Conservation (phyloP, 2,797 vertebrate genomes). For the Danionella dracula region DNA sequence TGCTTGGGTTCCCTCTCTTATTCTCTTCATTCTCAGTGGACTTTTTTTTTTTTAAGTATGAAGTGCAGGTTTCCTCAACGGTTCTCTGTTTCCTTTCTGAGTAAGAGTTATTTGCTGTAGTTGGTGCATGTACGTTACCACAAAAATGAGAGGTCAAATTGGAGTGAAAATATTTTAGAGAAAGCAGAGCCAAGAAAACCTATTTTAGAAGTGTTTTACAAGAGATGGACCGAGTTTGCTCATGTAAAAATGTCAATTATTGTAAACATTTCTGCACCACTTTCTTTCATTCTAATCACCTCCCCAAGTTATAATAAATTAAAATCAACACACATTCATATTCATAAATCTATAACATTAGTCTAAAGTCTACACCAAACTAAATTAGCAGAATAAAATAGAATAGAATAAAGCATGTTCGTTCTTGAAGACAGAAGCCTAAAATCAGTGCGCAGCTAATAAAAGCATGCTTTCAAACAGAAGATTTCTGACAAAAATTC, state of each 20-base stretch:
- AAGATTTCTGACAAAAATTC: conserved; percentile 23
- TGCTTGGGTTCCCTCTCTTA: conserved; percentile 43
- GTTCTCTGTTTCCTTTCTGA: conserved; percentile 71
- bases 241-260: conserved; percentile 53
- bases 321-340: too few relatives aligned
- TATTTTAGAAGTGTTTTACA: conserved; percentile 55
- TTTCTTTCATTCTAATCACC: conserved; percentile 32
- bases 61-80: conserved; percentile 73
- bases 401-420: too few relatives aligned
- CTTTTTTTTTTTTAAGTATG: conserved; percentile 63
- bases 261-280: conserved; percentile 41
- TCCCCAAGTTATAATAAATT: conserved; percentile 31
- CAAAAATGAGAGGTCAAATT: conserved; percentile 67
- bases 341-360: too few relatives aligned
- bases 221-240: conserved; percentile 58
- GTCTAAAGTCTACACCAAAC: too few relatives aligned
- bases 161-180: conserved; percentile 63
- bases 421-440: too few relatives aligned
- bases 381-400: too few relatives aligned
- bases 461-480: too few relatives aligned
- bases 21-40: conserved; percentile 56
- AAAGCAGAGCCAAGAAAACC: conserved; percentile 59
- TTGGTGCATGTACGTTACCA: conserved; percentile 60
- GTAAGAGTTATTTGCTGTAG: conserved; percentile 66
- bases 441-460: too few relatives aligned